Conservation (phyloP, 2,888 invertebrate species). For the Callimorpha dominula region DNA sequence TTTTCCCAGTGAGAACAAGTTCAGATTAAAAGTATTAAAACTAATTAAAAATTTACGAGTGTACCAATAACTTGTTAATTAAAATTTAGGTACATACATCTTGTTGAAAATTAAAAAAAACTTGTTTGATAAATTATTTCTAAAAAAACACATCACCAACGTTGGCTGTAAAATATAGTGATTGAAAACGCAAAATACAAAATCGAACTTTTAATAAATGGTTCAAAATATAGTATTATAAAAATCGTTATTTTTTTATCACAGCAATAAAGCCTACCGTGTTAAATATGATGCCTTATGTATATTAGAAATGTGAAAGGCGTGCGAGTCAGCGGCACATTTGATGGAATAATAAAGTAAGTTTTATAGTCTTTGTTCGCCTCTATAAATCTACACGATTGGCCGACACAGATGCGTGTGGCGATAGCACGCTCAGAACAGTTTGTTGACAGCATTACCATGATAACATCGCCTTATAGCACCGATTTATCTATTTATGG, state of each 20-base stretch:
- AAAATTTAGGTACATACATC: conserved; percentile 10
- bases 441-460: conserved; percentile 59
- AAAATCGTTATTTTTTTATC: conserved; percentile 7
- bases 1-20: neutral
- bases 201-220: neutral
- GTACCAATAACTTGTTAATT: conserved; percentile 36
- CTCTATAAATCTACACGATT: conserved; percentile 68
- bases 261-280: conserved; percentile 29
- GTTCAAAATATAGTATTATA: conserved; percentile 5
- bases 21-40: neutral
- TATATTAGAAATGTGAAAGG: conserved; percentile 57
- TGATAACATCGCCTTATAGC: conserved; percentile 50
- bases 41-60: neutral
- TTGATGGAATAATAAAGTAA: conserved; percentile 78
- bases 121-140: neutral
- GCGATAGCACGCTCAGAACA: conserved; percentile 54
- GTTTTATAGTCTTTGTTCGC: conserved; percentile 72
- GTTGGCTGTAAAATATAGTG: neutral
- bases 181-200: neutral
- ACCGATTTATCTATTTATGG: conserved; percentile 44
- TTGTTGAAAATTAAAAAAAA: neutral
- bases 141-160: neutral
- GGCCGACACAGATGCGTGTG: conserved; percentile 64
- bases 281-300: conserved; percentile 46
- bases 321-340: conserved; percentile 61